phyloP scores from a whole-genome alignment of 2,113 vertebrate genomes.

The Oncorhynchus tshawytscha region DNA sequence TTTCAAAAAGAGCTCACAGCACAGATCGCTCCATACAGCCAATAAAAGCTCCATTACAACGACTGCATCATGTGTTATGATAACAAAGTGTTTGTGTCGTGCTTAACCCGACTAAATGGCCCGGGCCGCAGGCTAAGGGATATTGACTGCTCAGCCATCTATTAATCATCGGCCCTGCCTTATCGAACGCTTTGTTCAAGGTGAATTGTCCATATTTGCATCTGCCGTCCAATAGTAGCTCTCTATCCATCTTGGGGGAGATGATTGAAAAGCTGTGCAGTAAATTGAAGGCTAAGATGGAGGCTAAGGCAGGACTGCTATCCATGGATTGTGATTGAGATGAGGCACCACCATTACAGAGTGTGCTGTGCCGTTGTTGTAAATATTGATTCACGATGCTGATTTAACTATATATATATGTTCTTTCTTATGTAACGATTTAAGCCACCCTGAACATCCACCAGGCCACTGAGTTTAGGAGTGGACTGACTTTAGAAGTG shows the following conservation, averaged over 20 bases:
- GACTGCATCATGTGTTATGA: conserved; percentile 41
- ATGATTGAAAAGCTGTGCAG: conserved; percentile 51
- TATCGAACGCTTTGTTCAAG: conserved; percentile 52
- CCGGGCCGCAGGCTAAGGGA: conserved; percentile 13
- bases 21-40: conserved; percentile 28
- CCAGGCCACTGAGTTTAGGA: conserved; percentile 19
- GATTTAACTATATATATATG: conserved; percentile 44
- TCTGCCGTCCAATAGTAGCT: conserved; percentile 20
- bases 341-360: conserved; percentile 26
- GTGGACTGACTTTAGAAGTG: neutral
- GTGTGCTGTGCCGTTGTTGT: conserved; percentile 15
- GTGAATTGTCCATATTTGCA: conserved; percentile 45
- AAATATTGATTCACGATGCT: conserved; percentile 50
- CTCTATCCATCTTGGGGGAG: conserved; percentile 32
- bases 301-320: neutral
- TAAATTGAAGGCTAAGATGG: neutral
- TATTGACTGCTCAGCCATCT: conserved; percentile 38
- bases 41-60: conserved; percentile 20
- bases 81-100: conserved; percentile 24
- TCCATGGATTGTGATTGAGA: conserved; percentile 30
- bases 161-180: conserved; percentile 52
- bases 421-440: conserved; percentile 31
- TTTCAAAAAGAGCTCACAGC: conserved; percentile 44
- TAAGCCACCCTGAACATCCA: conserved; percentile 33
- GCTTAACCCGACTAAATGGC: conserved; percentile 31